Evolutionary conservation across 2,888 invertebrate species (phyloP).

Genomic region (Strigamia transsilvanica): DNA sequence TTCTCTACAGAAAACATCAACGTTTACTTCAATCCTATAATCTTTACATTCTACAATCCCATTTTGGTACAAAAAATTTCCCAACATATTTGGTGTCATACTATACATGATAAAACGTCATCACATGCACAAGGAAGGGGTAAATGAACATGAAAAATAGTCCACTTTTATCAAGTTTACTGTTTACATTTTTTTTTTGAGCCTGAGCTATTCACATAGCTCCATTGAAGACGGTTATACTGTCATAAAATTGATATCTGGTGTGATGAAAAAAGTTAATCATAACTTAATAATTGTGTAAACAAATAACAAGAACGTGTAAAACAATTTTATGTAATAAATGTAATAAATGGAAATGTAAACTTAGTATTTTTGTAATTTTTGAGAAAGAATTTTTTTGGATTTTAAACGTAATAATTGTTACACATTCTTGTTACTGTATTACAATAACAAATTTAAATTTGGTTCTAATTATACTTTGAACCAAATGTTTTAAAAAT

Average conservation of each 20-base stretch:
- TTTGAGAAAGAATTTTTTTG: neutral
- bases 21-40: conserved; percentile 14
- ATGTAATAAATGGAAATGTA: neutral
- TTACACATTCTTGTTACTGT: neutral
- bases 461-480: neutral
- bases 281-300: neutral
- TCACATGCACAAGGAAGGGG: conserved; percentile 30
- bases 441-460: neutral
- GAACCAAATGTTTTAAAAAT: neutral
- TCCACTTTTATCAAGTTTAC: conserved; percentile 10
- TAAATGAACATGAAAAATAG: conserved; percentile 38
- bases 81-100: conserved; percentile 14
- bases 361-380: neutral
- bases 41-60: conserved; percentile 31
- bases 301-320: neutral
- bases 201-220: conserved; percentile 17
- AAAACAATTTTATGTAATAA: neutral
- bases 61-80: conserved; percentile 33
- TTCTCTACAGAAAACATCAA: conserved; percentile 16
- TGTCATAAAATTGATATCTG: conserved; percentile 16
- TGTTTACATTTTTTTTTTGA: conserved; percentile 31
- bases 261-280: conserved; percentile 10
- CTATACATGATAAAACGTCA: conserved; percentile 24
- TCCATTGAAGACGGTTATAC: conserved; percentile 19
- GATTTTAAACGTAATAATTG: neutral